Conservation (phyloP, 2,797 vertebrate species). For the Valencia hispanica region DNA sequence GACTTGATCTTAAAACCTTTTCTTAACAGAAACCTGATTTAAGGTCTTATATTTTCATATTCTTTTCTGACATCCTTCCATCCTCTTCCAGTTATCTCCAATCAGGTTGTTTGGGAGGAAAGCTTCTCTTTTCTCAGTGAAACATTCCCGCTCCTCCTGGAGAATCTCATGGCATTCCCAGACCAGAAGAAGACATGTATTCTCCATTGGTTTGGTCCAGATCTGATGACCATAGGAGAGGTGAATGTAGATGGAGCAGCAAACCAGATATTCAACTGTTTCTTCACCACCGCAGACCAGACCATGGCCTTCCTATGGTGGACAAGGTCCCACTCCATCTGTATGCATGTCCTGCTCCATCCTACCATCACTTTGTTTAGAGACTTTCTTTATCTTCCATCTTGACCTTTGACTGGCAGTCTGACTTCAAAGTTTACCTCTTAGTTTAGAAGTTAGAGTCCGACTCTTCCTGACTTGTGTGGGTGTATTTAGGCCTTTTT, state of each 20-base stretch:
- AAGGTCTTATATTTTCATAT: too few species aligned
- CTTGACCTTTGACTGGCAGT: neutral
- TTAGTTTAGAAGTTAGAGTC: neutral
- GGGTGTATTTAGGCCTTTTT: neutral
- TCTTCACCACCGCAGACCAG: neutral
- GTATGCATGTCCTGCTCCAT: neutral
- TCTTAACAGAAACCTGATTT: too few species aligned
- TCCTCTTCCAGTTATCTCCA: too few species aligned
- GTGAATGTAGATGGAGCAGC: neutral
- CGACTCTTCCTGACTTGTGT: neutral
- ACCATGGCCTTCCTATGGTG: neutral
- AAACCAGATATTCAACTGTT: neutral
- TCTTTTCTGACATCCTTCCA: too few species aligned
- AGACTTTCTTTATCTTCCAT: neutral
- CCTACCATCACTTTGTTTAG: neutral
- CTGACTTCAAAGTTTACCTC: neutral
- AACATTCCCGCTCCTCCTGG: too few species aligned
- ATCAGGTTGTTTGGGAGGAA: too few species aligned
- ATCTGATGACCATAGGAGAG: neutral
- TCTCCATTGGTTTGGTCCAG: neutral
- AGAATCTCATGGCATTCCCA: too few species aligned
- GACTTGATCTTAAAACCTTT: too few species aligned
- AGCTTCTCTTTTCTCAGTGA: too few species aligned
- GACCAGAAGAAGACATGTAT: neutral
- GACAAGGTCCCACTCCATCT: neutral